A percentile compares a stretch with the other conserved stretches of the same genome.
Conservation (phyloP, 2,113 vertebrate species). For the Proterorhinus semilunaris region DNA sequence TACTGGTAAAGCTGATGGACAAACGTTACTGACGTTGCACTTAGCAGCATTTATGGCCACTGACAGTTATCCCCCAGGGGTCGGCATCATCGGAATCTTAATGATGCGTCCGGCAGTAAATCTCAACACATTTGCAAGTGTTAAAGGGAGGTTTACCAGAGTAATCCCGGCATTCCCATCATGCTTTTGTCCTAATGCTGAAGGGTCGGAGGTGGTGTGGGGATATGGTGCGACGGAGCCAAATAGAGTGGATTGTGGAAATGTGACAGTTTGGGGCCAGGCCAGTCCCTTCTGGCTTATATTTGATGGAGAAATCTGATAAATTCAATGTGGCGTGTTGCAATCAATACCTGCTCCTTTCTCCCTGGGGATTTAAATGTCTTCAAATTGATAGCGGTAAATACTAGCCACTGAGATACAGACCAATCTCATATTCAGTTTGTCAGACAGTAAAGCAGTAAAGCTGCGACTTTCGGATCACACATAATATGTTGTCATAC, state of each 20-base stretch:
- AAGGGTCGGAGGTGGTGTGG: not conserved
- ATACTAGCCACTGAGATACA: not conserved
- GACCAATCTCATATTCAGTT: not conserved
- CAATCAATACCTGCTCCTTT: constrained; percentile 6
- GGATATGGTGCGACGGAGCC: not conserved
- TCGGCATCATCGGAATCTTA: constrained; percentile 22
- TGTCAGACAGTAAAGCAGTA: too few species aligned
- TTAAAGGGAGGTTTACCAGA: constrained; percentile 14
- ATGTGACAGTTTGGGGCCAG: constrained; percentile 2
- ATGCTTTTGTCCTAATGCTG: constrained; percentile 19
- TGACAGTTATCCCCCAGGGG: constrained; percentile 12
- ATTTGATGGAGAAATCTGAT: constrained; percentile 1
- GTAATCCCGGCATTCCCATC: constrained; percentile 9
- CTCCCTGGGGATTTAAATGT: constrained; percentile 11
- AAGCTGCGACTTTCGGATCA: too few species aligned
- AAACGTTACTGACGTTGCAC: constrained; percentile 2
- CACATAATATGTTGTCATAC: not conserved
- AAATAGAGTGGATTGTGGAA: not conserved
- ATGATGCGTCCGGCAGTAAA: constrained; percentile 15
- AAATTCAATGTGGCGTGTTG: constrained; percentile 1
- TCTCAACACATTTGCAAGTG: constrained; percentile 9
- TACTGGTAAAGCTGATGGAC: not conserved
- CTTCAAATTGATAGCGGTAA: constrained; percentile 4
- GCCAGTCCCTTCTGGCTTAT: not conserved
- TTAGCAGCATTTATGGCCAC: constrained; percentile 9